These are phyloP conservation scores for Gymnobelideus leadbeateri DNA, from an alignment of 2,113 vertebrate species.

Conservation along the genomic window DNA sequence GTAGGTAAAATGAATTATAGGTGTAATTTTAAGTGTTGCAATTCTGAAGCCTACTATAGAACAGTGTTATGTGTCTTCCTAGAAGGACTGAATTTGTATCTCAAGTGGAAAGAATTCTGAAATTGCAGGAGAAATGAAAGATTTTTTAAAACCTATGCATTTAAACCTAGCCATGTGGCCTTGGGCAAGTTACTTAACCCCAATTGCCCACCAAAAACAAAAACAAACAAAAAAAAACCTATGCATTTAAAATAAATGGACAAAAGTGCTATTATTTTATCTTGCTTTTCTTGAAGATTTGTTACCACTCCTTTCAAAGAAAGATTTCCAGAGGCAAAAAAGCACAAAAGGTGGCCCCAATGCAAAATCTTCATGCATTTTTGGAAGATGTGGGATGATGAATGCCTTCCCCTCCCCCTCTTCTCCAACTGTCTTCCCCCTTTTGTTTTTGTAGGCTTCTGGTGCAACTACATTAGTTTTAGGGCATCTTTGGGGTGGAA, in stretches of 20 bases:
- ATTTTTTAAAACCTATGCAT: constrained; percentile 18
- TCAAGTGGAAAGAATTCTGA: constrained; percentile 19
- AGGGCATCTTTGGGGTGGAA: neutral
- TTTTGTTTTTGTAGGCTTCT: neutral
- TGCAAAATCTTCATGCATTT: neutral
- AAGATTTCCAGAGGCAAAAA: neutral
- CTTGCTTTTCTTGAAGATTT: constrained; percentile 22
- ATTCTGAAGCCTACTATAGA: neutral
- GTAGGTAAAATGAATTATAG: neutral
- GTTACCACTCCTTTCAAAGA: neutral
- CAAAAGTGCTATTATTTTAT: neutral
- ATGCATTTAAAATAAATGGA: constrained; percentile 28
- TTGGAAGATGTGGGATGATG: neutral
- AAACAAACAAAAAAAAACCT: too few relatives aligned
- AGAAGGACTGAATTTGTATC: constrained; percentile 3
- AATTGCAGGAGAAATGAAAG: neutral
- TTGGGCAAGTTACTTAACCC: too few relatives aligned
- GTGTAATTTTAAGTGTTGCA: constrained; percentile 31
- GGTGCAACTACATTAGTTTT: neutral
- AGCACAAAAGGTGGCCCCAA: neutral
- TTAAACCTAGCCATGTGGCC: too few relatives aligned
- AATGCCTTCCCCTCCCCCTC: neutral
- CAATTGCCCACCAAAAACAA: too few relatives aligned
- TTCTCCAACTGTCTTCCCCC: neutral
- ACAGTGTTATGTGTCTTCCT: neutral